phyloP scores from a whole-genome alignment of 2,888 invertebrate genomes.

The Lycaena phlaeas region DNA sequence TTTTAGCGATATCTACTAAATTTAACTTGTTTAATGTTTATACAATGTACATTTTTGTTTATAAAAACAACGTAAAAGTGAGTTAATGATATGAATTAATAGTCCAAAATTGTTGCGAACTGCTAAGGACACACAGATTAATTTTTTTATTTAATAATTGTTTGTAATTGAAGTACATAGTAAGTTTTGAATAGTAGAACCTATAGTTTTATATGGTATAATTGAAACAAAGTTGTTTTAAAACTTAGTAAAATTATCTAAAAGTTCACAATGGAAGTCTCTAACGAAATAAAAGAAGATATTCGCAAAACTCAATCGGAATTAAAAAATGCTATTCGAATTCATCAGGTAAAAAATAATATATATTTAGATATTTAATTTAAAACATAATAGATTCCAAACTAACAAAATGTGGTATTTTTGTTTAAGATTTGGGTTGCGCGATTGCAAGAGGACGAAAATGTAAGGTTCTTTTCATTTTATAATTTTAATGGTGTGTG shows the following conservation, averaged over 20 bases:
- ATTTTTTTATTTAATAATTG: neutral
- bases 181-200: neutral
- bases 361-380: neutral
- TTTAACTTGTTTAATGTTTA: neutral
- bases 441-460: conserved; percentile 70
- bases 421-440: conserved; percentile 67
- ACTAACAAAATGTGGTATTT: conserved; percentile 11
- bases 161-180: neutral
- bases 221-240: neutral
- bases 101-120: neutral
- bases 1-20: neutral
- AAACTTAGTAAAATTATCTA: neutral
- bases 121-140: neutral
- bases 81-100: neutral
- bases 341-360: conserved; percentile 69
- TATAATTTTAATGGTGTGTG: neutral
- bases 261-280: conserved; percentile 65
- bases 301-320: conserved; percentile 74
- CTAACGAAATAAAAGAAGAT: conserved; percentile 74
- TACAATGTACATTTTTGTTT: neutral
- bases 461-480: conserved; percentile 37
- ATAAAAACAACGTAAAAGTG: neutral
- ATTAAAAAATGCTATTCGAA: conserved; percentile 75
- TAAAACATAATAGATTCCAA: too few relatives aligned
- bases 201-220: neutral